These are phyloP conservation scores for Pitangus sulphuratus DNA, from an alignment of 2,797 vertebrate species.

Conservation along the genomic window DNA sequence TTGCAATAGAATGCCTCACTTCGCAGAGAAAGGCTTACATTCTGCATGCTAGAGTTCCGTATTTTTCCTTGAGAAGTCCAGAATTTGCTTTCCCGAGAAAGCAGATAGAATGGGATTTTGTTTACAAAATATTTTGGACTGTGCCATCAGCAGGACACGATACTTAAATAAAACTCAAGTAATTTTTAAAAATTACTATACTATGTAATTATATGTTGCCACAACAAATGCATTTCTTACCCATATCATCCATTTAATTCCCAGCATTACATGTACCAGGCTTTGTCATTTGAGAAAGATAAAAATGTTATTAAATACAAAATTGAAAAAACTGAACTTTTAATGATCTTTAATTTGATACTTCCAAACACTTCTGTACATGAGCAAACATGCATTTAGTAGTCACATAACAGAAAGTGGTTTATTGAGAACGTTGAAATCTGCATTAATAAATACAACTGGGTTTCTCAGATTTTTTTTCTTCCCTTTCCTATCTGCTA, in stretches of 20 bases:
- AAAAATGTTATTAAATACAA: conserved; percentile 33
- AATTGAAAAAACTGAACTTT: background rate
- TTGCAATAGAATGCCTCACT: background rate
- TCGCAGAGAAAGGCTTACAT: background rate
- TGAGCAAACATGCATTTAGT: conserved; percentile 76
- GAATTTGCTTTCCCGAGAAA: background rate
- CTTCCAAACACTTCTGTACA: conserved; percentile 58
- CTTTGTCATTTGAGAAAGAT: conserved; percentile 6
- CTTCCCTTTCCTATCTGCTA: conserved; percentile 75
- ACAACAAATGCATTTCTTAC: conserved; percentile 11
- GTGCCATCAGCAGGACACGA: fast-evolving
- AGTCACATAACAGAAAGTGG: conserved; percentile 70
- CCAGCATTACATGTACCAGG: background rate
- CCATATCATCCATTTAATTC: background rate
- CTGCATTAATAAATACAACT: conserved; percentile 80
- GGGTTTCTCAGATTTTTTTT: conserved; percentile 72
- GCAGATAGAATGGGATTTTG: background rate
- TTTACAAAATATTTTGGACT: conserved; percentile 15
- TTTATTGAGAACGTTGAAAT: conserved; percentile 80
- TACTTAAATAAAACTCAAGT: background rate
- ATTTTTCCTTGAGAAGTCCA: background rate
- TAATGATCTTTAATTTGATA: conserved; percentile 67
- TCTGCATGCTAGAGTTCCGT: background rate
- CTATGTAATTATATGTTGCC: background rate
- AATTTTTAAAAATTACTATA: background rate